Percentiles rank a stretch among this genome's conserved stretches.
Evolutionary conservation across 1,140 invertebrate genomes (phyloP).

Genomic region (Drosophila prosaltans): DNA sequence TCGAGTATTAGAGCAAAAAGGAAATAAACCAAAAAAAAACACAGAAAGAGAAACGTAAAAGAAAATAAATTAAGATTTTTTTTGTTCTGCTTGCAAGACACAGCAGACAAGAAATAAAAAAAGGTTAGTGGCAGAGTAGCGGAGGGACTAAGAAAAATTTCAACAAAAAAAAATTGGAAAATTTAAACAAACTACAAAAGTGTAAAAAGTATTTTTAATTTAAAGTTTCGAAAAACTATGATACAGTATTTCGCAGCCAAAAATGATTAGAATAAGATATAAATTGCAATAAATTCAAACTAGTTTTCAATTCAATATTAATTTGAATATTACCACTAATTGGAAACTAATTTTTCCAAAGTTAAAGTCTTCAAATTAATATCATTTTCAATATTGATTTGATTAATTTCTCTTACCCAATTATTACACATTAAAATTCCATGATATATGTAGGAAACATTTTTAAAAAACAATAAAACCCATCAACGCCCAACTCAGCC

Average conservation of each 20-base stretch:
- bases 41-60: slow-evolving; percentile 24
- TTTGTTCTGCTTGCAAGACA: slow-evolving; percentile 7
- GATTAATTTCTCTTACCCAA: neutral
- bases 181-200: neutral
- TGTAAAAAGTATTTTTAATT: too few relatives aligned
- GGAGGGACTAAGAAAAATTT: neutral
- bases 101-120: slow-evolving; percentile 12
- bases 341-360: too few relatives aligned
- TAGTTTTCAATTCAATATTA: too few relatives aligned
- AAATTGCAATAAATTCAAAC: too few relatives aligned
- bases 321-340: too few relatives aligned
- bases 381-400: neutral
- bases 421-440: neutral
- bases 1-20: slow-evolving; percentile 27
- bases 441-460: neutral
- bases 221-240: too few relatives aligned
- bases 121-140: slow-evolving; percentile 17
- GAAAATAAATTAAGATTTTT: slow-evolving; percentile 43
- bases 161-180: neutral
- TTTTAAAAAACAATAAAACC: slow-evolving; percentile 6
- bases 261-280: too few relatives aligned
- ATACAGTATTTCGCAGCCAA: too few relatives aligned
- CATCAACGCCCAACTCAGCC: neutral
- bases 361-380: too few relatives aligned
- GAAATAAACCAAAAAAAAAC: slow-evolving; percentile 37